Percentiles rank a stretch among this genome's conserved stretches.
Conservation (phyloP, 2,797 vertebrate species). For the Echeneis naucrates region DNA sequence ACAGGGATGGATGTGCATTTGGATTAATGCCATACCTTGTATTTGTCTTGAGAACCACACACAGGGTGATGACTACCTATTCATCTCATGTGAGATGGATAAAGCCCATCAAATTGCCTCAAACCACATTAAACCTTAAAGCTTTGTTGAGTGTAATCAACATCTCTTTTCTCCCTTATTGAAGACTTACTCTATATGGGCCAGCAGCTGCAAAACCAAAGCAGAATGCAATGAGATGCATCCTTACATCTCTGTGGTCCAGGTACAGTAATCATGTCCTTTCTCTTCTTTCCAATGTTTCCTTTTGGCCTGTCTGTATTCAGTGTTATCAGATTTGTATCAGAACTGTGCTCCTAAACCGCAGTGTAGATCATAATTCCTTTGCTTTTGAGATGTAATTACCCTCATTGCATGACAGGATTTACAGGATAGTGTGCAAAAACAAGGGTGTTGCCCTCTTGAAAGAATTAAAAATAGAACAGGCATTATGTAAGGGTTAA, state of each 20-base stretch:
- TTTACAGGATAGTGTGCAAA: constrained; percentile 9
- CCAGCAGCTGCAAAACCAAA: constrained; percentile 98
- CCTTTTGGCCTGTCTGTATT: background rate
- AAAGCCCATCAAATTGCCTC: background rate
- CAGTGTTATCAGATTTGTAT: background rate
- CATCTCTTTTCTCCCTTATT: constrained; percentile 13
- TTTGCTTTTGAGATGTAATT: background rate
- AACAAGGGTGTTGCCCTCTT: constrained; percentile 33
- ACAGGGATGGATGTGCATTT: background rate
- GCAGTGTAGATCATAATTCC: background rate
- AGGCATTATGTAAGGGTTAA: too few relatives aligned
- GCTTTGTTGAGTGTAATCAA: background rate
- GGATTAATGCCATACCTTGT: background rate
- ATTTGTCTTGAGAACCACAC: background rate
- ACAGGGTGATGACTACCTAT: background rate
- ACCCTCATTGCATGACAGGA: constrained; percentile 6
- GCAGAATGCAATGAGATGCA: constrained; percentile 96
- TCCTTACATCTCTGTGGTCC: constrained; percentile 95
- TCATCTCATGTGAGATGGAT: background rate
- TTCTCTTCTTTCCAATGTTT: too few relatives aligned
- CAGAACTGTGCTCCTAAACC: background rate
- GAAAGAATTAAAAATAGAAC: background rate
- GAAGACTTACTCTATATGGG: constrained; percentile 97
- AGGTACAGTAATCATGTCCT: constrained; percentile 82
- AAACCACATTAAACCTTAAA: background rate